phyloP scores from a whole-genome alignment of 1,140 invertebrate species.

The Eupeodes corollae region DNA sequence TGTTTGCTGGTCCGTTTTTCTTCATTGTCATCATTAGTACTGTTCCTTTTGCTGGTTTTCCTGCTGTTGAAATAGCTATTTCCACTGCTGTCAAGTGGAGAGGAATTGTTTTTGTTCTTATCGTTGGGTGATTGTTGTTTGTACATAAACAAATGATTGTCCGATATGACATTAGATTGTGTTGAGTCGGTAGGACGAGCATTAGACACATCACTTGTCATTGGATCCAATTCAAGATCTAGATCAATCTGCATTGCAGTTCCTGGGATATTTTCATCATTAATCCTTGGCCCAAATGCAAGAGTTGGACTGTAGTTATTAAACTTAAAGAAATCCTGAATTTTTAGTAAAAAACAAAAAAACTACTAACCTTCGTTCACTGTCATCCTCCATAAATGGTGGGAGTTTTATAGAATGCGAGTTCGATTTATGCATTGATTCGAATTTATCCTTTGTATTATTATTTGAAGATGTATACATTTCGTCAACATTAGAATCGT shows the following conservation, averaged over 20 bases:
- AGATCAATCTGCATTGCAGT: conserved; percentile 25
- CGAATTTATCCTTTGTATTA: no score
- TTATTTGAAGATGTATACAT: no score
- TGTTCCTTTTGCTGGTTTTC: conserved; percentile 30
- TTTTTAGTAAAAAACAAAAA: no score
- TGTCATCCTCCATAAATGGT: no score
- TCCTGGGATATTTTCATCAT: conserved; percentile 29
- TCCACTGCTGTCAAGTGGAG: conserved; percentile 16
- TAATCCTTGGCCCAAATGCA: conserved; percentile 25
- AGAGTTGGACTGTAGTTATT: conserved; percentile 23
- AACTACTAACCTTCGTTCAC: no score
- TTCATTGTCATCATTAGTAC: conserved; percentile 16
- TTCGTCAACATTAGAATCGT: no score
- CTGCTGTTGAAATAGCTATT: conserved; percentile 24
- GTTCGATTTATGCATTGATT: no score
- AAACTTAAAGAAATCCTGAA: no score
- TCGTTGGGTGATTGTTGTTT: conserved; percentile 21
- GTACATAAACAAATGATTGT: conserved; percentile 22
- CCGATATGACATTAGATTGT: conserved; percentile 22
- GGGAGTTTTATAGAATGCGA: no score
- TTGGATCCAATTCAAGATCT: conserved; percentile 18
- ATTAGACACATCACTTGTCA: not conserved
- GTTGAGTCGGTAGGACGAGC: conserved; percentile 13
- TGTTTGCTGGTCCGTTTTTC: conserved; percentile 28
- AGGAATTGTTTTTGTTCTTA: conserved; percentile 12